These are phyloP conservation scores for Reticulitermes speratus DNA, from an alignment of 1,140 invertebrate genomes.

Conservation along the genomic window DNA sequence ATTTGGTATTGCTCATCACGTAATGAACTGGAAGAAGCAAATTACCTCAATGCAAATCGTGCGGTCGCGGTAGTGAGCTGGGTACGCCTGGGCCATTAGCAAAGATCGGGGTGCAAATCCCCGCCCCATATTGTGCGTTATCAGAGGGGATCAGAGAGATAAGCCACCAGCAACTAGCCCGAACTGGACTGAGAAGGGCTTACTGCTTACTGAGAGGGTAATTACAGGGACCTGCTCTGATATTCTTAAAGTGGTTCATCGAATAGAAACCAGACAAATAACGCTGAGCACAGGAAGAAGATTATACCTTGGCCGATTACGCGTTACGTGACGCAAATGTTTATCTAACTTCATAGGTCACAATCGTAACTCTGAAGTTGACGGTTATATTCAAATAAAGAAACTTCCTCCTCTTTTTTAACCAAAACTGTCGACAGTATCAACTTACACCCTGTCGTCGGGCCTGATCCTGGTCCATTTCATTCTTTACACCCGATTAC, in stretches of 20 bases:
- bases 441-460: too few relatives aligned
- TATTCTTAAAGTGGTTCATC: background rate
- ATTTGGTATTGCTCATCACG: background rate
- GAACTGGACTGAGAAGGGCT: background rate
- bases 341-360: too few relatives aligned
- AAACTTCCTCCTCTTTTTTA: too few relatives aligned
- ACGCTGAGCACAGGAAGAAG: too few relatives aligned
- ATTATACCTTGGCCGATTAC: too few relatives aligned
- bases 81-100: background rate
- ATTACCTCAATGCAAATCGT: conserved; percentile 10
- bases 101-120: background rate
- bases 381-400: too few relatives aligned
- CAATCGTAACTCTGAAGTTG: too few relatives aligned
- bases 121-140: background rate
- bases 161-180: background rate
- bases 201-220: background rate
- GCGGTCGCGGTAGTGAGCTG: background rate
- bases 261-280: too few relatives aligned
- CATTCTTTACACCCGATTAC: too few relatives aligned
- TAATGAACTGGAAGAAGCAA: conserved; percentile 7
- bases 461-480: too few relatives aligned
- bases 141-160: background rate
- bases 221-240: background rate
- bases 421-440: too few relatives aligned
- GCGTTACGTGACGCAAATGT: too few relatives aligned